phyloP scores from a whole-genome alignment of 2,113 vertebrate genomes.

The Oreamnos americanus region DNA sequence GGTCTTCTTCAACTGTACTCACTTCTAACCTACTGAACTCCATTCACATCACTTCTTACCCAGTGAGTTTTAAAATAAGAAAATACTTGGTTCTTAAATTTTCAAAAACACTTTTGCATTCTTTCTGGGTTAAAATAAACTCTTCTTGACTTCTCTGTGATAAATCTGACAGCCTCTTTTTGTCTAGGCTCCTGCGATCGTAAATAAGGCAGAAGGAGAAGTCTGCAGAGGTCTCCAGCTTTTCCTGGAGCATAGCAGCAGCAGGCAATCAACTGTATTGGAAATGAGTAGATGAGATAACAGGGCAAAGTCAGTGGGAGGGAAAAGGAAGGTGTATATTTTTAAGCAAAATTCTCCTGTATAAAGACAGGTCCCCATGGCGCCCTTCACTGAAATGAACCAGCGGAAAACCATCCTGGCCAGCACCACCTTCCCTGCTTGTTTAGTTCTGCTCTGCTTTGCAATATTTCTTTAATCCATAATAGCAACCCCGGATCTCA shows the following conservation, averaged over 20 bases:
- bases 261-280: not conserved
- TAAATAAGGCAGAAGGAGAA: not conserved
- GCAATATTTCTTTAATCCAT: slow-evolving; percentile 9
- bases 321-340: not conserved
- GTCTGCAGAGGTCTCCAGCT: not conserved
- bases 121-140: slow-evolving; percentile 19
- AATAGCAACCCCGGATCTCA: slow-evolving; percentile 37
- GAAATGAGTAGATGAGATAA: slow-evolving; percentile 37
- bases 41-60: not conserved
- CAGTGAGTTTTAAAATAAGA: not conserved
- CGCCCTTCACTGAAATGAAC: slow-evolving; percentile 36
- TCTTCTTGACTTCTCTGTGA: slow-evolving; percentile 24
- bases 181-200: slow-evolving; percentile 2
- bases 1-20: not conserved
- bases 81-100: not conserved
- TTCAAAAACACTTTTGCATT: not conserved
- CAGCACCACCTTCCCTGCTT: not conserved
- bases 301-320: not conserved
- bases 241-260: not conserved
- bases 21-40: not conserved
- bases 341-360: slow-evolving; percentile 50
- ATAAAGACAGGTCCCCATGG: slow-evolving; percentile 39
- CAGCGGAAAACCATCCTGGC: slow-evolving; percentile 14
- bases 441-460: not conserved
- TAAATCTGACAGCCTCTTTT: not conserved